phyloP scores from a whole-genome alignment of 2,888 invertebrate species.

The Hypomecis atomaria region DNA sequence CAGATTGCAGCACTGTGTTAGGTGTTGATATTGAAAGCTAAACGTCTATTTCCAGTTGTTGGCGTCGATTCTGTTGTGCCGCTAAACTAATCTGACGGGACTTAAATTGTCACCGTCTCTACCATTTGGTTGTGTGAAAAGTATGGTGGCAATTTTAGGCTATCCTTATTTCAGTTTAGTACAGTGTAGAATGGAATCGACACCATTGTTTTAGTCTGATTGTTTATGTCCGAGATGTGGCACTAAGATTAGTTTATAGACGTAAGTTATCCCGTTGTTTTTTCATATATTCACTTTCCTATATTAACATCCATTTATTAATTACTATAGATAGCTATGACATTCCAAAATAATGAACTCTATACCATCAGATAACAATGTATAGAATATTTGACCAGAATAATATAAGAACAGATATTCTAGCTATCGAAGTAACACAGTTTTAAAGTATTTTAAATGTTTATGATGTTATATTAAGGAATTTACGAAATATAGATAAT shows the following conservation, averaged over 20 bases:
- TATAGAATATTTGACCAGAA: slow-evolving; percentile 30
- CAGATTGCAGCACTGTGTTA: slow-evolving; percentile 48
- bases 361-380: slow-evolving; percentile 36
- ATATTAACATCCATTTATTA: slow-evolving; percentile 45
- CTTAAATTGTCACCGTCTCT: too few relatives aligned
- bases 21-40: slow-evolving; percentile 33
- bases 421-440: slow-evolving; percentile 47
- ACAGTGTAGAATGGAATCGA: slow-evolving; percentile 28
- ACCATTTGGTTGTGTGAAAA: too few relatives aligned
- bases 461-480: slow-evolving; percentile 37
- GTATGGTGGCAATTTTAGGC: too few relatives aligned
- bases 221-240: slow-evolving; percentile 66
- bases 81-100: too few relatives aligned
- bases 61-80: not conserved
- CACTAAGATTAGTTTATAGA: slow-evolving; percentile 62
- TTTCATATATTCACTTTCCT: slow-evolving; percentile 49
- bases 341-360: slow-evolving; percentile 60
- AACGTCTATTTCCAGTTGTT: slow-evolving; percentile 30
- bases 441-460: slow-evolving; percentile 34
- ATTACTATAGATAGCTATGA: slow-evolving; percentile 57
- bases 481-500: slow-evolving; percentile 27
- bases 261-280: slow-evolving; percentile 60
- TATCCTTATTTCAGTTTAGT: too few relatives aligned
- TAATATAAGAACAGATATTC: slow-evolving; percentile 36
- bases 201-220: slow-evolving; percentile 40